Evolutionary conservation across 2,888 invertebrate species (phyloP), one percentile per base, ranked within the genome.

Genomic region (Sphinx pinastri): DNA sequence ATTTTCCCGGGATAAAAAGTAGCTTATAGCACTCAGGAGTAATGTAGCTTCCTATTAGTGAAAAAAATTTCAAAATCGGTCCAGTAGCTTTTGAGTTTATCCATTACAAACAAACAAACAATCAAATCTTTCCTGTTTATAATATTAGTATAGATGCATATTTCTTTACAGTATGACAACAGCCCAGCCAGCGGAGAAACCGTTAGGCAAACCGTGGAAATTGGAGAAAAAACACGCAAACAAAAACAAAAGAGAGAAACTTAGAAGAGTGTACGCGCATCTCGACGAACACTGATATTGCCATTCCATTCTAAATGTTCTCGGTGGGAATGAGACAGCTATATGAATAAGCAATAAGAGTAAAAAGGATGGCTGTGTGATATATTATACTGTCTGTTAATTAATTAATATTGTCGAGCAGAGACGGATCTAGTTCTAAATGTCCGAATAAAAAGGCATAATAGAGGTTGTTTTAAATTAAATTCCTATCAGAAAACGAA

Each of bases 181-280:
- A 14, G 83, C 81, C 7, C 88, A 88, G 71, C 76, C 81, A 16
- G 79, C 77, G 1, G 81, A 74, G 51, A 75, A 74, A 5, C 84
- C 79, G 51, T 74, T 86, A 7, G 94, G 92, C 38, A 96, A 97
- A 83, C 96, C 96, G 1, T 97, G 97, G 96, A 98, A 98, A 86
- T 95, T 95, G 74, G 95, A 96, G 85, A 98, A 98, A 87, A 97
- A 96, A 87, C 98, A 98, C 86, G 96, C 96, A 51, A 99, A 99
- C 86, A 97, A 97, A 83, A 98, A 98, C 77, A 99, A 98, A 86
- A 96, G 97, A 72, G 98, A 99, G 87, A 99, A 99, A 87, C 90
- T 98, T n/a, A 95, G 99, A 81, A 95, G 97, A 83, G 95, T 98
- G 52, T 98, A 98, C 89, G 95, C 96, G 57, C 96, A 98, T 92